Base-by-base conservation (phyloP, 2,888 invertebrate species). In the Dynastes hyllus region DNA sequence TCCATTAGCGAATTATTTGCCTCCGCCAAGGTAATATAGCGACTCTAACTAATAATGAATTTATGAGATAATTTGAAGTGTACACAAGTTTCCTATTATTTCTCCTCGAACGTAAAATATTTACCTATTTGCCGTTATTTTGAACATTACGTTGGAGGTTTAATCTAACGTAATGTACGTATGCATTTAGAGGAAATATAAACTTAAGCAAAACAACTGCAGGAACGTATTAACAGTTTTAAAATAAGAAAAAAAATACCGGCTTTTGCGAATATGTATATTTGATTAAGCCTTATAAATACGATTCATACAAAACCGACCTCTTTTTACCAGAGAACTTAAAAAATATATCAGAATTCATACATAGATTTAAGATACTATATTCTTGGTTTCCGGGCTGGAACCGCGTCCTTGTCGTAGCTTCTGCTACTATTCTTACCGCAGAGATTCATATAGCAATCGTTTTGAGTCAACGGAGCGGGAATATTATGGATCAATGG, bases 1-100 rank as follows among this genome's bases (percentile, higher is more conserved):
- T 71, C 71, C 71, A 50, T 75, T 75, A 73, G 61, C 73, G 61
- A 73, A 61, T 75, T 75, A 75, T 71, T 71, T 71, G 55, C 50
- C 45, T 11, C 11, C 32, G 37, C 9, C 37, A 50, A 55, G 32
- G 55, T 32, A 37, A 13, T 22, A 51, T 61, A 61, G 61, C 11
- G 61, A 61, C 55, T 16, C 51, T 63, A 61, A 45, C 27, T 75
- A 45, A 75, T 61, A 58, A 75, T 55, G 73, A 61, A 61, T 75
- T 75, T 75, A 75, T 61, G 40, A 75, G 63, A 37, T 75, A 75
- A 75, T 45, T 75, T 61, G 73, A 75, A 27, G 61, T 75, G 45
- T 45, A 75, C 61, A 61, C 61, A 75, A 61, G 11, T 50, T 75
- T 45, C 27, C 45, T 22, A 61, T 73, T 58, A 40, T 40, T 61